Conservation (phyloP, 2,888 invertebrate genomes). For the Rhamnusium bicolor region DNA sequence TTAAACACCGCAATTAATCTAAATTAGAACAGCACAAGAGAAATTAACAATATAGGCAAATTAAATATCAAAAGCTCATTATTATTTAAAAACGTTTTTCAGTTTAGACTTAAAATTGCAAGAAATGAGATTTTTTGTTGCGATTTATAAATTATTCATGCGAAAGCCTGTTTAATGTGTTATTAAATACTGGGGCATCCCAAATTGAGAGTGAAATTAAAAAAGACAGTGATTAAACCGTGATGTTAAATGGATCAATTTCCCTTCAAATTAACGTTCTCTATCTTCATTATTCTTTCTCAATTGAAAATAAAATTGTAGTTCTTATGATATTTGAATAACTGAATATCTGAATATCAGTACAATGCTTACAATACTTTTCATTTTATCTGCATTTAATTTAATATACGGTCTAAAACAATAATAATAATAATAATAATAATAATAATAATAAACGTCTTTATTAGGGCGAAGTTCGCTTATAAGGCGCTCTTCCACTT, state of each 20-base stretch:
- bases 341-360: background rate
- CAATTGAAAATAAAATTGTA: constrained; percentile 1
- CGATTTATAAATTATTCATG: background rate
- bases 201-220: background rate
- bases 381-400: too few relatives aligned
- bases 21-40: constrained; percentile 6
- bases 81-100: background rate
- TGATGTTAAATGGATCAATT: background rate
- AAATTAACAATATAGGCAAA: background rate
- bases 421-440: too few relatives aligned
- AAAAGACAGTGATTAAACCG: constrained; percentile 13
- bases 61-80: background rate
- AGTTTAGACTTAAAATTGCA: background rate
- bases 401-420: too few relatives aligned
- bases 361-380: too few relatives aligned
- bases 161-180: background rate
- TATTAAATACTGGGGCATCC: background rate
- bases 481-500: too few relatives aligned
- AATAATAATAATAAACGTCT: too few relatives aligned
- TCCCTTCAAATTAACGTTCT: constrained; percentile 9
- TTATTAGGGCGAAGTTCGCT: too few relatives aligned
- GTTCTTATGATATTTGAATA: background rate
- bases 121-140: background rate
- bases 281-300: background rate
- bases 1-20: constrained; percentile 25